phyloP scores from a whole-genome alignment of 30 jellyfish, hydroid and myxozoan genomes.

The Cassiopea xamachana region DNA sequence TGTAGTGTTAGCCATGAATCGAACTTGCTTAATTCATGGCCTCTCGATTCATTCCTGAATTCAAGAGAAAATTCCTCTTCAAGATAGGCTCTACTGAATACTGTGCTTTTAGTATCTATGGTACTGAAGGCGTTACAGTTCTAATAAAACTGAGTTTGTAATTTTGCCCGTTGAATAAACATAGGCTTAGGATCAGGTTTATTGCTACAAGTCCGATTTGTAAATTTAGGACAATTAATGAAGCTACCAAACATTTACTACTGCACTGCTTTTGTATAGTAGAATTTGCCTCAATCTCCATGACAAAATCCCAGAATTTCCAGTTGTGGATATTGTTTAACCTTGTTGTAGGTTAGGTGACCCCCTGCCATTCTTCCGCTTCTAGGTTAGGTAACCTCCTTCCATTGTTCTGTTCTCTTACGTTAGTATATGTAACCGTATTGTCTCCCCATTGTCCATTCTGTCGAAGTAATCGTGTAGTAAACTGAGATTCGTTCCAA shows the following conservation, averaged over 20 bases:
- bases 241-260: background rate
- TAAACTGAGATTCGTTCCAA: too few relatives aligned
- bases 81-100: background rate
- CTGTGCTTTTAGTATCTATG: background rate
- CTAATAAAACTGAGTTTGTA: slow-evolving; percentile 31
- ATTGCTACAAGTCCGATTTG: background rate
- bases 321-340: background rate
- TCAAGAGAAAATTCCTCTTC: background rate
- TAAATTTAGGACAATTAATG: background rate
- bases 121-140: slow-evolving; percentile 34
- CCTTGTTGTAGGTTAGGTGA: too few relatives aligned
- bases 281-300: background rate
- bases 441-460: too few relatives aligned
- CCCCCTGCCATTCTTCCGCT: too few relatives aligned
- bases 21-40: slow-evolving; percentile 10
- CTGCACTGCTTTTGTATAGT: background rate
- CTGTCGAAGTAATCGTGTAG: too few relatives aligned
- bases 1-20: background rate
- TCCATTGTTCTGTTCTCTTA: too few relatives aligned
- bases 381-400: too few relatives aligned
- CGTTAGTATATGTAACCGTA: too few relatives aligned
- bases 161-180: background rate
- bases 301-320: background rate
- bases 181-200: background rate
- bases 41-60: background rate